Evolutionary conservation across 2,113 vertebrate genomes (phyloP).

Genomic region (Atrichornis clamosus): DNA sequence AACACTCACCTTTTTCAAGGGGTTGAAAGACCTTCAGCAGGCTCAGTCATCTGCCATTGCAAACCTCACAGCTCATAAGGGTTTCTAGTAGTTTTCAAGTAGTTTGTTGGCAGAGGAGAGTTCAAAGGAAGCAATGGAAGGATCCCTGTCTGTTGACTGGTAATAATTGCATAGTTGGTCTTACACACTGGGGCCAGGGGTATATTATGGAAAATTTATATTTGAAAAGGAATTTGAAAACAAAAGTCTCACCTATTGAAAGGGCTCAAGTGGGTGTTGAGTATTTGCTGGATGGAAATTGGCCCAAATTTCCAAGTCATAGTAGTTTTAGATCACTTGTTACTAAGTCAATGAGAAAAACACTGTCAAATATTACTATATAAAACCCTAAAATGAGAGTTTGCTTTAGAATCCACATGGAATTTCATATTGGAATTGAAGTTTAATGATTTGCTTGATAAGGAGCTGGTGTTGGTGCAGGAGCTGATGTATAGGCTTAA

Average conservation of each 20-base stretch:
- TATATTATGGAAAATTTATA: background rate
- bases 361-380: background rate
- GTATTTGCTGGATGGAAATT: constrained; percentile 12
- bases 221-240: background rate
- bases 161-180: background rate
- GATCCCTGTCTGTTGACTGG: background rate
- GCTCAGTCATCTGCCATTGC: background rate
- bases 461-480: background rate
- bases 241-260: background rate
- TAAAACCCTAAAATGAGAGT: background rate
- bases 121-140: background rate
- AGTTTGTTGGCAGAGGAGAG: background rate
- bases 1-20: background rate
- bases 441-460: background rate
- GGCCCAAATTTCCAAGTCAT: background rate
- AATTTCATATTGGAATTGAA: background rate
- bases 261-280: background rate
- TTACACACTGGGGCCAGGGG: background rate
- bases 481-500: background rate
- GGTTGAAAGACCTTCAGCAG: background rate
- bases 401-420: background rate
- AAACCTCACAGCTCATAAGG: background rate
- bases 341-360: constrained; percentile 12
- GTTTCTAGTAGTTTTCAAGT: background rate
- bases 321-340: background rate